phyloP scores from a whole-genome alignment of 2,888 invertebrate genomes.

The Pharmacophagus antenor region DNA sequence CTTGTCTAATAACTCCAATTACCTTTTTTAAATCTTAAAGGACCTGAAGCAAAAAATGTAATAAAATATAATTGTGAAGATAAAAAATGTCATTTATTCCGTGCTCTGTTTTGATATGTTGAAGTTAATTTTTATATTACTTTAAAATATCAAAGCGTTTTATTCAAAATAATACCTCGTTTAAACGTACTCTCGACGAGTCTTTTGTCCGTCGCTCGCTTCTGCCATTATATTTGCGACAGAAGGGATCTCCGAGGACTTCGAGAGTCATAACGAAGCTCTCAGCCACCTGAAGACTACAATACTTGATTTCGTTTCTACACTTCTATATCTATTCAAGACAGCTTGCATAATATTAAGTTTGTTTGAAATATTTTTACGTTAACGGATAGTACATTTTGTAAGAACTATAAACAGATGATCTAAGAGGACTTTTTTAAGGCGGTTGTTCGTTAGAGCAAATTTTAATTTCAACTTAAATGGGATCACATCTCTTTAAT shows the following conservation, averaged over 20 bases:
- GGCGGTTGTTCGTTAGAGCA: too few species aligned
- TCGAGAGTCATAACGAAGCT: slow-evolving; percentile 32
- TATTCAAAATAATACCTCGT: slow-evolving; percentile 3
- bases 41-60: too few species aligned
- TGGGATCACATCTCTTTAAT: too few species aligned
- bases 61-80: too few species aligned
- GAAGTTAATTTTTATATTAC: background rate
- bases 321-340: slow-evolving; percentile 12
- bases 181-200: slow-evolving; percentile 23
- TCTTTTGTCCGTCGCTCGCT: slow-evolving; percentile 31
- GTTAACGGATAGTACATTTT: too few species aligned
- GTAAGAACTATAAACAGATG: too few species aligned
- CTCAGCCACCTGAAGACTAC: slow-evolving; percentile 23
- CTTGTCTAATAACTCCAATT: too few species aligned
- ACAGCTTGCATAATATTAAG: background rate
- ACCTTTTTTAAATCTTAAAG: too few species aligned
- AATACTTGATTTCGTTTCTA: slow-evolving; percentile 15
- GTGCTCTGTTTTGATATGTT: background rate
- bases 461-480: too few species aligned
- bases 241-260: slow-evolving; percentile 24
- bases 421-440: too few species aligned
- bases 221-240: slow-evolving; percentile 33
- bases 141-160: background rate
- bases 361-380: too few species aligned
- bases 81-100: too few species aligned